Base-by-base conservation (phyloP, 23 tunicate genomes). In the Diplosoma virens region DNA sequence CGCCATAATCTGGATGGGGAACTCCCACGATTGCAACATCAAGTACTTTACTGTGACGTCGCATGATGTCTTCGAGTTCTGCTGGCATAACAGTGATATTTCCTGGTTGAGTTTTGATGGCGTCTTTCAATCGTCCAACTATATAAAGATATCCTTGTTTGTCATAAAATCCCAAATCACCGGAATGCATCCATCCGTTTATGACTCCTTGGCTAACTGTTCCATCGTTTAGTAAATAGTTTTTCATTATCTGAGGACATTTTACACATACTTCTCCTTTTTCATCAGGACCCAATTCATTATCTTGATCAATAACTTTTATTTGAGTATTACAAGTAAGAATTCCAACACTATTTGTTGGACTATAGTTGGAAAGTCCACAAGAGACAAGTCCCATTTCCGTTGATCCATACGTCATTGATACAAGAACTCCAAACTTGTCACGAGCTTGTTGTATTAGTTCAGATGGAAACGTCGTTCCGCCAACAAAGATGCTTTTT, bases 181-280 rank as follows among this genome's bases (percentile, higher is more conserved):
- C 97, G 32, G 97, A 79, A 34, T 85, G 92, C 45, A 92, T 67
- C 97, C 97, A 92, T 20, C 97, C 97, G n/a, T 85, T 78, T 32
- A 85, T 81, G 16, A 80, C 52, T n/a, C 76, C 35, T 27, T 35
- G 35, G 11, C 27, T 30, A 6, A 90, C 80, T 11, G 97, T 81
- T 3, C 47, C 55, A 5, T 86, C 82, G 53, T 66, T 66, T 17
- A 80, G 72, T 50, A 75, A 85, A 52, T 92, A 92, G 3, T 86
- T 87, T 37, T 75, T 85, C 92, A 92, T 85, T n/a, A 90, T 72
- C 80, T 84, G 97, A 0, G 97, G 97, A 14, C 97, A 86, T 54
- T 75, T 79, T 0, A 73, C 75, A 56, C 97, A 90, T 11, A 90
- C 33, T 84, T 90, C 97, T 6, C 97, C 97, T 36, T 67, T 68